These are phyloP conservation scores for Apomyelois bistriatella DNA, from an alignment of 2,888 invertebrate genomes.

Conservation along the genomic window DNA sequence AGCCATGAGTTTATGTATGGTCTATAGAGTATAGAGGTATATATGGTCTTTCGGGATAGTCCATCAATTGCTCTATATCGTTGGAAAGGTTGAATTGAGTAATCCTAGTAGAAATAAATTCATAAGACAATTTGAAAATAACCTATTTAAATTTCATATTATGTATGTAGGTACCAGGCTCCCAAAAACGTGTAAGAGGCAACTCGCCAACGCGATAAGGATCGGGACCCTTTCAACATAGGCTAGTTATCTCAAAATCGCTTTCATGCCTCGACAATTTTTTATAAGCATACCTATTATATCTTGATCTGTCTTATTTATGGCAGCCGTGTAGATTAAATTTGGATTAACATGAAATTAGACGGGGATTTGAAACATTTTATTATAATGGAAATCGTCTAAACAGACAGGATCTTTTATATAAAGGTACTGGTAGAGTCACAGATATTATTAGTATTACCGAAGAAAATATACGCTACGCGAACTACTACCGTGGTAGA, in stretches of 20 bases:
- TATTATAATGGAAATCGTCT: constrained; percentile 11
- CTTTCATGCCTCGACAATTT: constrained; percentile 44
- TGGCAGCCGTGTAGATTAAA: constrained; percentile 42
- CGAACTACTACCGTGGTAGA: too few species aligned
- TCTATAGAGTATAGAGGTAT: too few species aligned
- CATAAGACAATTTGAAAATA: too few species aligned
- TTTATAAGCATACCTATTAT: constrained; percentile 43
- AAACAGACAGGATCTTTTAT: background rate
- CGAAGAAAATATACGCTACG: too few species aligned
- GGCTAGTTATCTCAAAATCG: constrained; percentile 52
- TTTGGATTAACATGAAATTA: constrained; percentile 51
- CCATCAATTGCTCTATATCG: too few species aligned
- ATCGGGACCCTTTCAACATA: constrained; percentile 62
- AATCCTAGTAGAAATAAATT: too few species aligned
- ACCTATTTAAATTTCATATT: constrained; percentile 59
- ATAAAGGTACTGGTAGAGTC: too few species aligned
- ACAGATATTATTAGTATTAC: too few species aligned
- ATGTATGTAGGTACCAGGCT: constrained; percentile 53
- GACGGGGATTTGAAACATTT: constrained; percentile 37
- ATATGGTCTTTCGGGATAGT: too few species aligned
- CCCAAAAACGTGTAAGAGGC: constrained; percentile 67
- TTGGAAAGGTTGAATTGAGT: too few species aligned
- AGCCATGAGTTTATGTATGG: too few species aligned
- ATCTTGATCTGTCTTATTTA: constrained; percentile 53
- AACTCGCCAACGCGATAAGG: constrained; percentile 38